A percentile compares a stretch with the other conserved stretches of the same genome.
Conservation (phyloP, 2,888 invertebrate genomes). For the Myopa testacea region DNA sequence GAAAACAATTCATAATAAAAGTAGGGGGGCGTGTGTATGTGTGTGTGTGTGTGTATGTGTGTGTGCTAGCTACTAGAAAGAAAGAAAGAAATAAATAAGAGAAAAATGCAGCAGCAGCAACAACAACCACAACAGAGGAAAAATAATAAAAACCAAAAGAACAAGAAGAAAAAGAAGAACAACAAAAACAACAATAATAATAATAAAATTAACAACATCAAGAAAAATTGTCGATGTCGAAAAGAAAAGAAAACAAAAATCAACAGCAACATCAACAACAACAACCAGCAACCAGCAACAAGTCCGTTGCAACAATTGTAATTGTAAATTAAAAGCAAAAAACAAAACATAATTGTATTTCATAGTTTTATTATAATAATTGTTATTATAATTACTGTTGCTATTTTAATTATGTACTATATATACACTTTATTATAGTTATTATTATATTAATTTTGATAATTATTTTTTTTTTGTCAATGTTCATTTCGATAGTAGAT, state of each 20-base stretch:
- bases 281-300: not conserved
- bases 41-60: too few relatives aligned
- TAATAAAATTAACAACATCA: slow-evolving; percentile 12
- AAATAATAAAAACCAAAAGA: too few relatives aligned
- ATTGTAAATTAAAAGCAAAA: not conserved
- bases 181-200: not conserved
- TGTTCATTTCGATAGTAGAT: not conserved
- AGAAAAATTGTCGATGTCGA: not conserved
- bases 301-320: not conserved
- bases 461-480: slow-evolving; percentile 8
- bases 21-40: too few relatives aligned
- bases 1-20: too few relatives aligned
- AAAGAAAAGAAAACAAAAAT: not conserved
- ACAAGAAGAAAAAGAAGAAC: too few relatives aligned
- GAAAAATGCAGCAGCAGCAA: too few relatives aligned
- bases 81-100: slow-evolving; percentile 10
- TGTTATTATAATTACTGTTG: too few relatives aligned
- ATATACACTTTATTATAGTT: too few relatives aligned
- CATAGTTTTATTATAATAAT: not conserved
- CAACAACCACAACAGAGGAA: too few relatives aligned
- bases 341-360: not conserved
- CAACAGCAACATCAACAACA: not conserved
- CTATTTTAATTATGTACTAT: too few relatives aligned
- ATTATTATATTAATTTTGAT: not conserved
- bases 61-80: slow-evolving; percentile 16